phyloP scores from a whole-genome alignment of 2,113 vertebrate species.

The Carassius auratus region DNA sequence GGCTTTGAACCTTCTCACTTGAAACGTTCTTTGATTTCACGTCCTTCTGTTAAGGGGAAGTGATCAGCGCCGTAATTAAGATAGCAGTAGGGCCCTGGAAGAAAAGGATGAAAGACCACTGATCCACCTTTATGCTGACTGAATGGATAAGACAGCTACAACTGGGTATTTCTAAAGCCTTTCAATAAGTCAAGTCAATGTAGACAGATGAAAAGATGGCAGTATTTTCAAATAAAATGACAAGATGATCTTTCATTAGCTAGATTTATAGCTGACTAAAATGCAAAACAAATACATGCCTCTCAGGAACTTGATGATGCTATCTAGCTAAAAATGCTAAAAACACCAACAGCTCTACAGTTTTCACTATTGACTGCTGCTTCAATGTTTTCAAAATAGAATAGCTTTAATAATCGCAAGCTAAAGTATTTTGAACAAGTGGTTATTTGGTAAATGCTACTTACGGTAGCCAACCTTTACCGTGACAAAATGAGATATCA shows the following conservation, averaged over 20 bases:
- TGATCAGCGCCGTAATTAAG: constrained; percentile 75
- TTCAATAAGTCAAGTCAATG: constrained; percentile 30
- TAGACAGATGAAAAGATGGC: constrained; percentile 13
- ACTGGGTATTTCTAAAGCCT: constrained; percentile 44
- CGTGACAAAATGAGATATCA: no score
- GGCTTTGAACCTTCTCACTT: constrained; percentile 77
- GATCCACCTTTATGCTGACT: constrained; percentile 66
- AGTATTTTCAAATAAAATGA: constrained; percentile 6
- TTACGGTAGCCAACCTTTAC: no score
- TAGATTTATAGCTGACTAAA: neutral
- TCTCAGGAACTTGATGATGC: neutral
- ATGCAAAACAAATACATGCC: neutral
- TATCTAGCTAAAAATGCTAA: neutral
- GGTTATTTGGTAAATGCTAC: no score
- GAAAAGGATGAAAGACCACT: constrained; percentile 51
- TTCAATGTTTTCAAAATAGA: neutral
- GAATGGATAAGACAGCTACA: constrained; percentile 58
- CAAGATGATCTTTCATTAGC: constrained; percentile 7
- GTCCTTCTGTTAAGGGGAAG: constrained; percentile 73
- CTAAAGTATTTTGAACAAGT: no score
- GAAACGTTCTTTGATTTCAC: constrained; percentile 79
- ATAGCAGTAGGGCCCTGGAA: constrained; percentile 61
- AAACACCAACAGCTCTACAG: neutral
- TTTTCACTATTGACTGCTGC: neutral
- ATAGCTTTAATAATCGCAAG: neutral